Conservation (phyloP, 2,113 vertebrate species). For the Poicephalus gulielmi region DNA sequence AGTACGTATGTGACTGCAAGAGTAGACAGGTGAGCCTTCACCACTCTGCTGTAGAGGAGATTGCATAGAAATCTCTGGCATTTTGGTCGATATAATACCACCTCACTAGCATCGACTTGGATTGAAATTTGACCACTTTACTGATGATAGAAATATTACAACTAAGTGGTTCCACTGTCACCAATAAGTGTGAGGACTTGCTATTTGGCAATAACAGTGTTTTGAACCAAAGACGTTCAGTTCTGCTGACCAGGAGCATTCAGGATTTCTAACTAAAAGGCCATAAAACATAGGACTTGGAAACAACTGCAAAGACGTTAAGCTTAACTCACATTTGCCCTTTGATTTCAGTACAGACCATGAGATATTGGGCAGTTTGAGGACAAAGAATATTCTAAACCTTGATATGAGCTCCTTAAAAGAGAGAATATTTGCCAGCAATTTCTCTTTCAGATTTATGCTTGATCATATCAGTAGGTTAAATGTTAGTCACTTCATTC, state of each 20-base stretch:
- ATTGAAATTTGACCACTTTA: neutral
- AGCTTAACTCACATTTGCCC: neutral
- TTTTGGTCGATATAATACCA: neutral
- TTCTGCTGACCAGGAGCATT: neutral
- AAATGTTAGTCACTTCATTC: constrained; percentile 43
- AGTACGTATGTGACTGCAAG: neutral
- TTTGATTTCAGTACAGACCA: neutral
- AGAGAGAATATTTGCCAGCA: neutral
- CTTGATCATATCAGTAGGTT: neutral
- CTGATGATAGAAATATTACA: neutral
- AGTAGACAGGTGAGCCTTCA: neutral
- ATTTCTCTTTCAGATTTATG: constrained; percentile 43
- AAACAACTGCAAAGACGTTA: neutral
- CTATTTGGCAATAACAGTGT: neutral
- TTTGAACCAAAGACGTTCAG: neutral
- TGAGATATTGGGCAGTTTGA: neutral
- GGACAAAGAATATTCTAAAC: neutral
- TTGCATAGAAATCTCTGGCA: neutral
- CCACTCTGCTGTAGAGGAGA: constrained; percentile 21
- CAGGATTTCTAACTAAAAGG: neutral
- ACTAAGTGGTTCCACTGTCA: neutral
- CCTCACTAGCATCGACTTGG: rapidly evolving
- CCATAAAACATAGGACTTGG: neutral
- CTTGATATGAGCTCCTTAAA: neutral
- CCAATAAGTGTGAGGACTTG: neutral